These are phyloP conservation scores for Callospermophilus lateralis DNA, from an alignment of 2,113 vertebrate species.

Conservation along the genomic window DNA sequence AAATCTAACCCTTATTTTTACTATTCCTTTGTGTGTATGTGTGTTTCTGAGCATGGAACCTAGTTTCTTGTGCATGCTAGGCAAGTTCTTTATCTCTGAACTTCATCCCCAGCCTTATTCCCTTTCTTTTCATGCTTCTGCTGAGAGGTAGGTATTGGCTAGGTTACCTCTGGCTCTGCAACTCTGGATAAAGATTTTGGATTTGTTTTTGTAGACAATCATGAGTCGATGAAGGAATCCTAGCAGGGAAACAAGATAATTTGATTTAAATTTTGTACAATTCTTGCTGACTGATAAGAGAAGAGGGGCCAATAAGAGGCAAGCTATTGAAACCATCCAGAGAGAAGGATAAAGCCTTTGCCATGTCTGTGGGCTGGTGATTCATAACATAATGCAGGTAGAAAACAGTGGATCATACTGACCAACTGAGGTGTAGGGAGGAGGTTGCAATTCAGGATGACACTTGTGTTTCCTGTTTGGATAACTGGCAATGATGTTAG, in stretches of 20 bases:
- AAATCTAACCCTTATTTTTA: not conserved
- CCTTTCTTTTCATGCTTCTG: not conserved
- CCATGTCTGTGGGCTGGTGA: too few relatives aligned
- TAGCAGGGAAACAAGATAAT: not conserved
- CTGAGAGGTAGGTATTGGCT: not conserved
- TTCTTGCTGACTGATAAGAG: not conserved
- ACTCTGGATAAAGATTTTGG: not conserved
- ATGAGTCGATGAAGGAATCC: not conserved
- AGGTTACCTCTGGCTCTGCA: not conserved
- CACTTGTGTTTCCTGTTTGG: not conserved
- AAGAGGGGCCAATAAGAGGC: not conserved
- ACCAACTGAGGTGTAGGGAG: not conserved
- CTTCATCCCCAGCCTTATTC: not conserved
- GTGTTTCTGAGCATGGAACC: not conserved
- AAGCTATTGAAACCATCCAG: not conserved
- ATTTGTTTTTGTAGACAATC: constrained; percentile 1
- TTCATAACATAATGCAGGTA: not conserved
- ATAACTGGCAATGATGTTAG: not conserved
- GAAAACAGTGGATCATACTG: not conserved
- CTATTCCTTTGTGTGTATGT: not conserved
- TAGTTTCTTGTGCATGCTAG: not conserved
- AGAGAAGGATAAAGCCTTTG: not conserved
- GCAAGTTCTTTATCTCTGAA: not conserved
- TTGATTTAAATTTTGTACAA: not conserved
- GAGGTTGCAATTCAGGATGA: not conserved